Evolutionary conservation across 1,140 invertebrate genomes (phyloP).

Genomic region (Maniola jurtina): DNA sequence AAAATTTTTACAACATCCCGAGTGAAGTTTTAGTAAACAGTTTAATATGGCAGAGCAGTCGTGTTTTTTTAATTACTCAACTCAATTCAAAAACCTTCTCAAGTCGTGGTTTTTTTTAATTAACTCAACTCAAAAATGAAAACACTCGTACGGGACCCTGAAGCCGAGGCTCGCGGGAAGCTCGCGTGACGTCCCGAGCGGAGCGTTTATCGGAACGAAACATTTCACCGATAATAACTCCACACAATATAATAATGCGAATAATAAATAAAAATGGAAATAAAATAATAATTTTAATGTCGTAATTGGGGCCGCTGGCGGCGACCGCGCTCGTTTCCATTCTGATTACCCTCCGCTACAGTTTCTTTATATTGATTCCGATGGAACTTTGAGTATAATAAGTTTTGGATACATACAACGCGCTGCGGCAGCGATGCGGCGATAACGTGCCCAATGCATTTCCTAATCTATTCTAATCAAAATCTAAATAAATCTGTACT

Average conservation of each 20-base stretch:
- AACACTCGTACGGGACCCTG: slow-evolving; percentile 42
- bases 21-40: too few relatives aligned
- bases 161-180: slow-evolving; percentile 42
- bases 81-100: too few relatives aligned
- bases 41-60: too few relatives aligned
- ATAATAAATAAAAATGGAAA: slow-evolving; percentile 78
- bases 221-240: slow-evolving; percentile 78
- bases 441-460: too few relatives aligned
- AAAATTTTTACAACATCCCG: too few relatives aligned
- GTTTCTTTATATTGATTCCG: slow-evolving; percentile 59
- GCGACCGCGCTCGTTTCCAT: slow-evolving; percentile 59
- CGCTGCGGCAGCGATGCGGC: too few relatives aligned
- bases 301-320: slow-evolving; percentile 73
- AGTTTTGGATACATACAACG: too few relatives aligned
- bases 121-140: neutral
- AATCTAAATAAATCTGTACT: too few relatives aligned
- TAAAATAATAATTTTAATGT: slow-evolving; percentile 79
- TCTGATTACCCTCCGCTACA: slow-evolving; percentile 49
- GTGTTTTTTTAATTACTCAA: too few relatives aligned
- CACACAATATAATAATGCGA: slow-evolving; percentile 78
- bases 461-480: too few relatives aligned
- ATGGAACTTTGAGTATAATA: slow-evolving; percentile 40
- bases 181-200: slow-evolving; percentile 62
- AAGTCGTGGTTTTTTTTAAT: too few relatives aligned
- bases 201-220: slow-evolving; percentile 77